These are phyloP conservation scores for Tetragonula clypearis DNA, from an alignment of 1,140 invertebrate species.

Conservation along the genomic window DNA sequence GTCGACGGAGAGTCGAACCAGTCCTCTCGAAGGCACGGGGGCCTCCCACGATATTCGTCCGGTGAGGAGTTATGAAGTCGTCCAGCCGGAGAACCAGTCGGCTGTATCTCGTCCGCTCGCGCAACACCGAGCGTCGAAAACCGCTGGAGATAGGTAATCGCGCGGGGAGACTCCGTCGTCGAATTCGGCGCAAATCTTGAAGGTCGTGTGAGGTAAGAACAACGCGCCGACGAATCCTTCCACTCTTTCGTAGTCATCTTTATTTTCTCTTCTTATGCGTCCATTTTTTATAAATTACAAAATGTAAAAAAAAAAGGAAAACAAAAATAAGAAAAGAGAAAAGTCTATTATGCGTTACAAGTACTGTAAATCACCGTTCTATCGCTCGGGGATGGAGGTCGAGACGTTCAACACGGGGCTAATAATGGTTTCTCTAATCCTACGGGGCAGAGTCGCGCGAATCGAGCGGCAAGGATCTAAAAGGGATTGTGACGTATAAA, in stretches of 20 bases:
- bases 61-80: slow-evolving; percentile 77
- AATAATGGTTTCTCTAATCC: slow-evolving; percentile 46
- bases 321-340: slow-evolving; percentile 59
- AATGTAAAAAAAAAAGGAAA: slow-evolving; percentile 15
- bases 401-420: slow-evolving; percentile 49
- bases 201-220: background rate
- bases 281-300: slow-evolving; percentile 74
- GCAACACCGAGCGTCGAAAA: background rate
- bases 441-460: slow-evolving; percentile 5
- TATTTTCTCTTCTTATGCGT: slow-evolving; percentile 54
- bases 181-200: background rate
- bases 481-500: slow-evolving; percentile 54
- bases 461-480: background rate
- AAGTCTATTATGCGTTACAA: slow-evolving; percentile 48
- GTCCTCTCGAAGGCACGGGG: slow-evolving; percentile 60
- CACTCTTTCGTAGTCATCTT: slow-evolving; percentile 40
- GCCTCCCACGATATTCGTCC: slow-evolving; percentile 75
- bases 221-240: background rate
- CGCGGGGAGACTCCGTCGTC: background rate
- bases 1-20: slow-evolving; percentile 50
- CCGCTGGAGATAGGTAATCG: background rate
- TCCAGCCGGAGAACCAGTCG: slow-evolving; percentile 71
- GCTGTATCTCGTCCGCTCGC: slow-evolving; percentile 69
- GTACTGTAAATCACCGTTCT: slow-evolving; percentile 62
- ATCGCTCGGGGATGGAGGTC: slow-evolving; percentile 32